Evolutionary conservation across 2,888 invertebrate species (phyloP), one percentile per base, ranked within the genome.

Genomic region (Sinopyrophorus schimmeli): DNA sequence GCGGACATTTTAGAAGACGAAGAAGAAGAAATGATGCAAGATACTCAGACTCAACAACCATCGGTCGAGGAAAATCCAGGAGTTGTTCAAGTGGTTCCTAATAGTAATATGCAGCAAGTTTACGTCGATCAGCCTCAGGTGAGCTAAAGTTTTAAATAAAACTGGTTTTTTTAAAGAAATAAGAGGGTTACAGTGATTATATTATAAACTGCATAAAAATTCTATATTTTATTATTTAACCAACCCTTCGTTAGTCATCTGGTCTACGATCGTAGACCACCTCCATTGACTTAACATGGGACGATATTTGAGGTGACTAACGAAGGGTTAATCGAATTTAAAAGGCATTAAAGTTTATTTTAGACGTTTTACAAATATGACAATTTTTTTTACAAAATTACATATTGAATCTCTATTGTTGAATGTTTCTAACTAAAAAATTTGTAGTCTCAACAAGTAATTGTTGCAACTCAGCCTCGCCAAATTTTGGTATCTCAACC

Each of bases 1-100:
- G 91, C 90, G 0, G 89, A 89, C 20, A 88, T 89, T 32, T 76
- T 91, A 10, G 89, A 89, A 65, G 91, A 90, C 60, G 91, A 90
- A 67, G 88, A 89, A 11, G 77, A 79, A 38, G 75, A 75, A 38
- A 55, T 55, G 20, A 59, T 71, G 50, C 76, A 77, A 55, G 64
- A 74, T 38, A 66, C 74, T 49, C 52, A 47, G 11, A 67, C n/a
- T 9, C 44, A 35, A 28, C 21, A 5, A 6, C 42, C 24, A 14
- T 35, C 15, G 14, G 32, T 39, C 17, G 47, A 31, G 10, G 56
- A 56, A 41, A 55, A 55, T 11, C n/a, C 52, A n/a, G 40, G 39
- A 10, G 42, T 56, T 32, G 63, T 60, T 5, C 63, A 62, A 48
- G 43, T 57, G 44, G 15, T 54, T 31, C 32, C 55, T 49, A 53